A percentile compares a stretch with the other conserved stretches of the same genome.
Conservation (phyloP, 2,113 vertebrate species). For the Ciconia maguari region DNA sequence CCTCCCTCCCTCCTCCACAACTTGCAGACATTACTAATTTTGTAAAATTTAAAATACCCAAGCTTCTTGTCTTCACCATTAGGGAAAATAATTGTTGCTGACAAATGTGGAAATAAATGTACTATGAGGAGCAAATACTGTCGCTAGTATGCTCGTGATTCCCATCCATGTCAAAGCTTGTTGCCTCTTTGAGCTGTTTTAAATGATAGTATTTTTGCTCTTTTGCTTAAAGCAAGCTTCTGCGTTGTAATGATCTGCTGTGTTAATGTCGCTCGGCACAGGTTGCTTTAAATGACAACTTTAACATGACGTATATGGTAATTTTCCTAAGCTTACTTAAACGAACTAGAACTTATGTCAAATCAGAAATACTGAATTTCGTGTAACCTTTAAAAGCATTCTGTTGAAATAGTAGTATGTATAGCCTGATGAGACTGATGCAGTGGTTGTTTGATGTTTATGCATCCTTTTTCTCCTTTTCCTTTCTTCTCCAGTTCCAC, state of each 20-base stretch:
- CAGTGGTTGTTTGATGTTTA: background rate
- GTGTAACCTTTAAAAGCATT: background rate
- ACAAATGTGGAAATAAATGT: conserved; percentile 49
- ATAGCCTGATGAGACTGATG: background rate
- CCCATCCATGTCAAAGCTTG: conserved; percentile 45
- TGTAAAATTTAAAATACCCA: background rate
- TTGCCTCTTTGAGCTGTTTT: conserved; percentile 35
- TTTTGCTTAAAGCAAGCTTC: conserved; percentile 42
- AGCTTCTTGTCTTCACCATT: conserved; percentile 48
- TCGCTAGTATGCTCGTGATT: background rate
- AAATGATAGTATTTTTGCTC: conserved; percentile 19
- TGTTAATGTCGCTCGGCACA: conserved; percentile 6
- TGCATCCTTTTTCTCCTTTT: conserved; percentile 43
- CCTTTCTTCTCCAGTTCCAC: conserved; percentile 84
- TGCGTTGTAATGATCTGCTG: conserved; percentile 24
- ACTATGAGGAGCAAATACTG: conserved; percentile 31
- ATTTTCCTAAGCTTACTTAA: conserved; percentile 1
- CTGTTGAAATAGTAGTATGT: background rate
- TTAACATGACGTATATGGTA: background rate
- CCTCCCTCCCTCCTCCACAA: conserved; percentile 11
- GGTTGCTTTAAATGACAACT: conserved; percentile 14
- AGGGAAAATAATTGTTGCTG: conserved; percentile 62
- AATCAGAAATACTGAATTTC: background rate
- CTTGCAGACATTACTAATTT: conserved; percentile 50
- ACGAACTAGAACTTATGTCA: background rate